These are phyloP conservation scores for Spisula subtruncata DNA, from an alignment of 2,888 invertebrate species.

Conservation along the genomic window DNA sequence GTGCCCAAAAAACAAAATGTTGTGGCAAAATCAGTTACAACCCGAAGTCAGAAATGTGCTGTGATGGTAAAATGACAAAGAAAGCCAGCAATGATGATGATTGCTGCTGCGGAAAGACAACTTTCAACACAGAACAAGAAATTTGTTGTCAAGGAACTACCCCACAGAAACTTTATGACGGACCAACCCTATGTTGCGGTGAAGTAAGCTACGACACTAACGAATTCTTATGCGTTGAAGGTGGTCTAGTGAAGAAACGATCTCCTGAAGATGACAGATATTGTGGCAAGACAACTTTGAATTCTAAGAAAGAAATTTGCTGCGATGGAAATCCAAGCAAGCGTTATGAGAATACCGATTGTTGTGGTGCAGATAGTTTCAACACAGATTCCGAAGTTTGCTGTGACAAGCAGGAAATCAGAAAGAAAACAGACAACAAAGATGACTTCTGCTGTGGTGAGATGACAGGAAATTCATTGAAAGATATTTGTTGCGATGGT, in stretches of 20 bases:
- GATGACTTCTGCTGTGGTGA: slow-evolving; percentile 65
- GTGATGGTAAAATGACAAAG: slow-evolving; percentile 45
- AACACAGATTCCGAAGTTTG: slow-evolving; percentile 52
- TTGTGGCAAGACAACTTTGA: slow-evolving; percentile 59
- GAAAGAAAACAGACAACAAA: slow-evolving; percentile 42
- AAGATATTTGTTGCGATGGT: slow-evolving; percentile 63
- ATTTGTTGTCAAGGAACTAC: slow-evolving; percentile 61
- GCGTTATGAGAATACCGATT: slow-evolving; percentile 47
- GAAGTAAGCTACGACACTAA: slow-evolving; percentile 52
- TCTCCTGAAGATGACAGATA: slow-evolving; percentile 54
- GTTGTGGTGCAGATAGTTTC: slow-evolving; percentile 56
- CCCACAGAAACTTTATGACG: slow-evolving; percentile 51
- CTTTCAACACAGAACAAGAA: slow-evolving; percentile 56
- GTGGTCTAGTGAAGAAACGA: slow-evolving; percentile 34
- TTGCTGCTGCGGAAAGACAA: slow-evolving; percentile 67
- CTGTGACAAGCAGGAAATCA: slow-evolving; percentile 57
- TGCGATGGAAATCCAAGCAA: slow-evolving; percentile 54
- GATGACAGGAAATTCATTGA: slow-evolving; percentile 54
- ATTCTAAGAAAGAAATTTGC: slow-evolving; percentile 54
- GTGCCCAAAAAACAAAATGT: slow-evolving; percentile 57
- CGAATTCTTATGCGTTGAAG: slow-evolving; percentile 46
- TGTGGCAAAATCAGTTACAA: slow-evolving; percentile 59
- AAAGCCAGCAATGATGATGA: slow-evolving; percentile 58
- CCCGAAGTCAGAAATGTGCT: slow-evolving; percentile 57
- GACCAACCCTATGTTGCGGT: slow-evolving; percentile 56